Base-by-base conservation (phyloP, 2,888 invertebrate genomes). In the Mimas tiliae region DNA sequence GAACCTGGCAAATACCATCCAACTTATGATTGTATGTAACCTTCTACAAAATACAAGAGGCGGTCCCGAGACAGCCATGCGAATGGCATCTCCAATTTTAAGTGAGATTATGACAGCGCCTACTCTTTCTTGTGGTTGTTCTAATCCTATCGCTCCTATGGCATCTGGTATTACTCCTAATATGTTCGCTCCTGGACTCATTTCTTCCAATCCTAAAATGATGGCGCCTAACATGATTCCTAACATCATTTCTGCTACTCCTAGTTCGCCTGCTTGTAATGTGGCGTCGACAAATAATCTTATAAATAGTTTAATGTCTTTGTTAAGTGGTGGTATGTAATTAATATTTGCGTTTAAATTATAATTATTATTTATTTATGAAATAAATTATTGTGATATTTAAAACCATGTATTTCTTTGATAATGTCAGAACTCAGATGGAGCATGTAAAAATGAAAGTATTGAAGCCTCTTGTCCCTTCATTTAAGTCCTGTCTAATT, bases 21-120 rank as follows among this genome's bases (percentile, higher is more conserved):
- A 92, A 48, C 52, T 92, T 0, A 86, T 92, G 90, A 84, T 88
- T 1, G 87, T 90, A 0, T 78, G 81, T 16, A 88, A 89, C 70
- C 72, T 90, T 33, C 67, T 92, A 0, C 84, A 90, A 65, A 86
- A 84, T 19, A 81, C 72, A 8, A 76, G 75, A 58, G 81, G 81
- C 0, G 82, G 78, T 0, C 75, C 83, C 1, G 80, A 86, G 47
- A 48, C 81, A 14, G 83, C 83, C 6, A 65, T 85, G 19, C 78
- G 83, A 65, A 68, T 87, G 6, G 84, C 86, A 9, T 72, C 76
- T 0, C 88, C 89, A 0, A 71, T 87, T 48, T 70, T 90, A 2
- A 86, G 80, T 16, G 85, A 89, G 53, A 66, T 85, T 0, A 62
- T 87, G 1, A 71, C 81, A 0, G 77, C 82, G 0, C 80, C 86